Percentiles rank a stretch among this genome's conserved stretches.
These are phyloP conservation scores for Zaprionus tsacasi DNA, from an alignment of 1,140 invertebrate genomes.

Conservation along the genomic window DNA sequence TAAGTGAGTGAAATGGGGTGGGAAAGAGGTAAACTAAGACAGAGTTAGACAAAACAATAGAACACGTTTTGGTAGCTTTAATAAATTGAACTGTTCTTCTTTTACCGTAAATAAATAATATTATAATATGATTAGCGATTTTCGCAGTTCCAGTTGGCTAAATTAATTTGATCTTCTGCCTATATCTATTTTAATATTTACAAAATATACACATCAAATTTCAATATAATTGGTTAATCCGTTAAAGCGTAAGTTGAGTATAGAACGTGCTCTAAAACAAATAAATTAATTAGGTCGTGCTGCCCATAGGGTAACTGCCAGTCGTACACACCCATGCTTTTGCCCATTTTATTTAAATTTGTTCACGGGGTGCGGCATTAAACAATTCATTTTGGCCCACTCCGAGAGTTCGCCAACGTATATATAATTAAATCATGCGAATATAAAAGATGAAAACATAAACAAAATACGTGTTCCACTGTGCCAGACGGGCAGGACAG, in stretches of 20 bases:
- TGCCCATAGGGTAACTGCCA: slow-evolving; percentile 1
- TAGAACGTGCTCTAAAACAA: no score
- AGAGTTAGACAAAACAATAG: no score
- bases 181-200: neutral
- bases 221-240: neutral
- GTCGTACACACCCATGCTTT: neutral
- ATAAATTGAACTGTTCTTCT: no score
- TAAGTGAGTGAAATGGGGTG: neutral
- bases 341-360: slow-evolving; percentile 34
- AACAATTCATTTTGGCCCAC: slow-evolving; percentile 18
- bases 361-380: slow-evolving; percentile 38
- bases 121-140: neutral
- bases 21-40: neutral
- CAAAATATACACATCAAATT: neutral
- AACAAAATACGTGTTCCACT: slow-evolving; percentile 7
- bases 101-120: no score
- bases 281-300: neutral
- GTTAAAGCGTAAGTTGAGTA: no score
- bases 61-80: no score
- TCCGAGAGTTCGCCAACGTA: slow-evolving; percentile 38
- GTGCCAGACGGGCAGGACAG: neutral
- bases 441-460: slow-evolving; percentile 17
- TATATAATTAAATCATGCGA: slow-evolving; percentile 50
- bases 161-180: neutral
- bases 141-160: neutral